A percentile compares a stretch with the other conserved stretches of the same genome.
phyloP scores from a whole-genome alignment of 2,113 vertebrate species.

The Podilymbus podiceps region DNA sequence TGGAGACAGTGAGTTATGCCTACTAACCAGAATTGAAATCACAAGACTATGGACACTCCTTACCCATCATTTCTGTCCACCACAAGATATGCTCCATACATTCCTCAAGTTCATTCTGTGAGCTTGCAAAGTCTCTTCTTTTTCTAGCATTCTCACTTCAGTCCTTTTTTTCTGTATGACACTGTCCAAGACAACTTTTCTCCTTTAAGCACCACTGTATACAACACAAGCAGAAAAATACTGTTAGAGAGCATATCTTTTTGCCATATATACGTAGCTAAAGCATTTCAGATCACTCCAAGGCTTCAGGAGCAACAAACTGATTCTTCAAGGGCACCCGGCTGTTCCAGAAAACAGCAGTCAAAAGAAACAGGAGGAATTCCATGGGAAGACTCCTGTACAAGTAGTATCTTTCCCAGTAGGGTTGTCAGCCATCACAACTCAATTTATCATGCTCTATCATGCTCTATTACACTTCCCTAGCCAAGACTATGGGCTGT shows the following conservation, averaged over 20 bases:
- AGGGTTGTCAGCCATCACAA: neutral
- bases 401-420: neutral
- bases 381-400: neutral
- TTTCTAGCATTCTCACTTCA: neutral
- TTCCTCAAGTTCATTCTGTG: neutral
- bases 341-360: neutral
- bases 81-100: neutral
- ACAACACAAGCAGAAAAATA: neutral
- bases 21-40: neutral
- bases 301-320: neutral
- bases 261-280: neutral
- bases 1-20: neutral
- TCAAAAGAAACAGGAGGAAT: neutral
- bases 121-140: neutral
- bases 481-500: neutral
- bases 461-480: neutral
- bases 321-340: neutral
- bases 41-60: neutral
- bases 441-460: neutral
- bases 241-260: neutral
- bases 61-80: neutral
- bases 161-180: neutral
- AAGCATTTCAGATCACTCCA: neutral
- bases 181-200: neutral
- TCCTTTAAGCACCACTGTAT: neutral